Evolutionary conservation across 2,888 invertebrate species (phyloP).

Genomic region (Eupelmus urozonus): DNA sequence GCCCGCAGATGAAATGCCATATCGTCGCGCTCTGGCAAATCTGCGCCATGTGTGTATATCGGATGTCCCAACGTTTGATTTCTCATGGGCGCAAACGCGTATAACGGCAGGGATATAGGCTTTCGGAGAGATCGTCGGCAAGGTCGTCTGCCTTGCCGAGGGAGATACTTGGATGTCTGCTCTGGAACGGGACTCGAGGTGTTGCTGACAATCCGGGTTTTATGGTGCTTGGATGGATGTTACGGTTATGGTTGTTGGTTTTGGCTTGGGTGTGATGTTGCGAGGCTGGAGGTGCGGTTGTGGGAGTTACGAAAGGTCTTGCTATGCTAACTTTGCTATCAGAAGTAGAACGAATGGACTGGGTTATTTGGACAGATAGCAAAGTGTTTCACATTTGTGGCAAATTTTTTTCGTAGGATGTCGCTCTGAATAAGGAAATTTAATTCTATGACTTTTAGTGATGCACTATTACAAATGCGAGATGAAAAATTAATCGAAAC

Average conservation of each 20-base stretch:
- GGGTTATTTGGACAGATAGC: too few species aligned
- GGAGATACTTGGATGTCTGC: not conserved
- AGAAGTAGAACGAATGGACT: too few species aligned
- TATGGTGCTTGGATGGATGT: not conserved
- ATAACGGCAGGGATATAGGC: not conserved
- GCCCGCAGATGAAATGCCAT: slow-evolving; percentile 45
- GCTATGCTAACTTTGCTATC: too few species aligned
- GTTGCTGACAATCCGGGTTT: not conserved
- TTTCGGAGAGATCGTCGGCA: slow-evolving; percentile 5
- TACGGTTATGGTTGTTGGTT: slow-evolving; percentile 29
- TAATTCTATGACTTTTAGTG: too few species aligned
- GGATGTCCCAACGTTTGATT: not conserved
- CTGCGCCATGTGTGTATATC: too few species aligned
- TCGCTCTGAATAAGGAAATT: too few species aligned
- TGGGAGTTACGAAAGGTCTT: slow-evolving; percentile 2
- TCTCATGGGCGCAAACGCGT: not conserved
- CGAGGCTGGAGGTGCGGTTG: not conserved
- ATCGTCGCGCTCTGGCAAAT: slow-evolving; percentile 19
- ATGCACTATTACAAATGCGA: too few species aligned
- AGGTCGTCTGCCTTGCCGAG: slow-evolving; percentile 3
- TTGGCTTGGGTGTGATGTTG: too few species aligned
- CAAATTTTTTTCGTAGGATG: too few species aligned
- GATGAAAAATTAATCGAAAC: too few species aligned
- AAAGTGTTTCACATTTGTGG: too few species aligned
- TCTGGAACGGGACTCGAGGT: not conserved